These are phyloP conservation scores for Rhagoletis pomonella DNA, from an alignment of 1,140 invertebrate genomes.

Conservation along the genomic window DNA sequence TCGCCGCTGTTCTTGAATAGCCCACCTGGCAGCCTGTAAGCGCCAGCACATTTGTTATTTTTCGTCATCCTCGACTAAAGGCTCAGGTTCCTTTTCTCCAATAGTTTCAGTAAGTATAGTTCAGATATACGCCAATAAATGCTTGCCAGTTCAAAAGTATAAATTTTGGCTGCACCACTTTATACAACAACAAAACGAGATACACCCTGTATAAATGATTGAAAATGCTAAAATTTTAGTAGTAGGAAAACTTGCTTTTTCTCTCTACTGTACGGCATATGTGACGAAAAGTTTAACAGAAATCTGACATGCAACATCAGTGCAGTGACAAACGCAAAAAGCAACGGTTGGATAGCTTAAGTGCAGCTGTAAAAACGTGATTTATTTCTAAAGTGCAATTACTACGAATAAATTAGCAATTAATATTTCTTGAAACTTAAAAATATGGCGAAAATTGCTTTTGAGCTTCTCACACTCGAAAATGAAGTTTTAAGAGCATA, in stretches of 20 bases:
- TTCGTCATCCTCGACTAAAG: too few species aligned
- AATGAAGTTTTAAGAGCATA: constrained; percentile 76
- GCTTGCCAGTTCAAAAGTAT: too few species aligned
- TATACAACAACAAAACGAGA: background rate
- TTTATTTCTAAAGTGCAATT: background rate
- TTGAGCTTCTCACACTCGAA: constrained; percentile 62
- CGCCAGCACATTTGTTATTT: too few species aligned
- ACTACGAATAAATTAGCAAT: background rate
- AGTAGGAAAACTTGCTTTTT: background rate
- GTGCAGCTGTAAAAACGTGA: background rate
- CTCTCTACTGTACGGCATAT: background rate
- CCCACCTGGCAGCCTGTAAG: too few species aligned
- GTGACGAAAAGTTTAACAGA: background rate
- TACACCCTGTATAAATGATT: background rate
- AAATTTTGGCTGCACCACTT: background rate
- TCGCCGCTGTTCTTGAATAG: too few species aligned
- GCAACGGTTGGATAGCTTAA: background rate
- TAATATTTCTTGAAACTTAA: background rate
- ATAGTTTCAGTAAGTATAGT: too few species aligned
- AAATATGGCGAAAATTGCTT: constrained; percentile 53
- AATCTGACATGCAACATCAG: background rate
- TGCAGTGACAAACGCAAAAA: background rate
- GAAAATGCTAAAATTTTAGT: background rate
- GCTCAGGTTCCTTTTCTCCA: too few species aligned
- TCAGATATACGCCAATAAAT: too few species aligned